phyloP scores from a whole-genome alignment of 1,140 invertebrate genomes.

The Cyclina sinensis region DNA sequence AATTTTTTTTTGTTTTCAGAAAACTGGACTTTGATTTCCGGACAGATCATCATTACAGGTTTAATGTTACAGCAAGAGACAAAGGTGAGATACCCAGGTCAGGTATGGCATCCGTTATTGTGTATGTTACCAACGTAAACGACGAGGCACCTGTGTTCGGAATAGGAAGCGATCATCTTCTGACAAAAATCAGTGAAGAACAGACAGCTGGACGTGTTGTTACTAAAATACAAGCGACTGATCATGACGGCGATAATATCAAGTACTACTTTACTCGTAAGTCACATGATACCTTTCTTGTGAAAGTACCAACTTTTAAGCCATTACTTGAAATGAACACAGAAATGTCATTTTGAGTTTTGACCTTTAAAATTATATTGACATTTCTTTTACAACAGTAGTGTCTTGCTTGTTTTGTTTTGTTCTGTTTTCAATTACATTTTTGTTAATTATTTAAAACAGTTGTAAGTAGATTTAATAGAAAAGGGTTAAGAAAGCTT shows the following conservation, averaged over 20 bases:
- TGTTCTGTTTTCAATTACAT: too few species aligned
- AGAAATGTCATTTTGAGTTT: too few species aligned
- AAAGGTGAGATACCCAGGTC: constrained; percentile 87
- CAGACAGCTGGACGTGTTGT: constrained; percentile 96
- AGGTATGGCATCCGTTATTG: constrained; percentile 92
- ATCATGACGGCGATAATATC: constrained; percentile 91
- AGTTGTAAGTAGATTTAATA: too few species aligned
- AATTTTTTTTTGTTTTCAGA: constrained; percentile 60
- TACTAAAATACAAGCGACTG: constrained; percentile 95
- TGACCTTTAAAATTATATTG: too few species aligned
- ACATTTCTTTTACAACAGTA: too few species aligned
- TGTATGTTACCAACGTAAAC: constrained; percentile 84
- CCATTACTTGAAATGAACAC: too few species aligned
- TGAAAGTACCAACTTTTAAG: too few species aligned
- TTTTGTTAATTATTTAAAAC: too few species aligned
- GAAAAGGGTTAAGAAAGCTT: too few species aligned
- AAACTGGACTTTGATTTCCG: constrained; percentile 80
- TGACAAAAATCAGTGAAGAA: constrained; percentile 96
- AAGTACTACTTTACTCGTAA: constrained; percentile 82
- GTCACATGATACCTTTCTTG: constrained; percentile 57
- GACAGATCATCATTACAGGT: constrained; percentile 78
- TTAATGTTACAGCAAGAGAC: constrained; percentile 83
- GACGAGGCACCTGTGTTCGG: constrained; percentile 87
- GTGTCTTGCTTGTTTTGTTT: too few species aligned
- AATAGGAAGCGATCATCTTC: constrained; percentile 91